Evolutionary conservation across 2,888 invertebrate genomes (phyloP).

Genomic region (Lymantria dispar): DNA sequence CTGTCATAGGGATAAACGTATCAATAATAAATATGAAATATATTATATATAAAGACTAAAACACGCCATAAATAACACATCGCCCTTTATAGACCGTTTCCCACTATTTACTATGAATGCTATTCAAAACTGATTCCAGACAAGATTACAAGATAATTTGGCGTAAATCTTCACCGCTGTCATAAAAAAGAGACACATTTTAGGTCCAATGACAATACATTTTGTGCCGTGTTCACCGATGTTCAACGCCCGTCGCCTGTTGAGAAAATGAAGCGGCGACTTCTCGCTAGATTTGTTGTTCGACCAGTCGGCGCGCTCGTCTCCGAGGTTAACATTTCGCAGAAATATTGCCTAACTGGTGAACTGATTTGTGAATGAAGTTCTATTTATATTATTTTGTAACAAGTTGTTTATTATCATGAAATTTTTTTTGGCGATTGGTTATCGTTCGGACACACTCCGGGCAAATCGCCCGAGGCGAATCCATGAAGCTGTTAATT

Average conservation of each 20-base stretch:
- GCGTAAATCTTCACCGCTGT: slow-evolving; percentile 30
- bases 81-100: not conserved
- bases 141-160: slow-evolving; percentile 36
- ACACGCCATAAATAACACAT: too few species aligned
- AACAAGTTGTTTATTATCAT: too few species aligned
- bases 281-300: slow-evolving; percentile 17
- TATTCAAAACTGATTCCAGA: slow-evolving; percentile 30
- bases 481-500: too few species aligned
- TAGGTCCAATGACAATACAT: slow-evolving; percentile 29
- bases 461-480: too few species aligned
- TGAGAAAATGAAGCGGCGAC: slow-evolving; percentile 32
- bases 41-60: too few species aligned
- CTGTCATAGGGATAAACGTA: too few species aligned
- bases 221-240: slow-evolving; percentile 33
- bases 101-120: slow-evolving; percentile 1
- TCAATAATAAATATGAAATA: too few species aligned
- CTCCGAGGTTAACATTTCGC: slow-evolving; percentile 19
- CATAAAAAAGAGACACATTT: slow-evolving; percentile 35
- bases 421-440: too few species aligned
- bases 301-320: slow-evolving; percentile 14
- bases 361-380: slow-evolving; percentile 33
- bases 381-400: slow-evolving; percentile 16
- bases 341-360: slow-evolving; percentile 30
- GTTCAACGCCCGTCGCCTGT: slow-evolving; percentile 27
- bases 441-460: too few species aligned